phyloP scores from a whole-genome alignment of 2,797 vertebrate species.

The Micropoecilia bifurca region DNA sequence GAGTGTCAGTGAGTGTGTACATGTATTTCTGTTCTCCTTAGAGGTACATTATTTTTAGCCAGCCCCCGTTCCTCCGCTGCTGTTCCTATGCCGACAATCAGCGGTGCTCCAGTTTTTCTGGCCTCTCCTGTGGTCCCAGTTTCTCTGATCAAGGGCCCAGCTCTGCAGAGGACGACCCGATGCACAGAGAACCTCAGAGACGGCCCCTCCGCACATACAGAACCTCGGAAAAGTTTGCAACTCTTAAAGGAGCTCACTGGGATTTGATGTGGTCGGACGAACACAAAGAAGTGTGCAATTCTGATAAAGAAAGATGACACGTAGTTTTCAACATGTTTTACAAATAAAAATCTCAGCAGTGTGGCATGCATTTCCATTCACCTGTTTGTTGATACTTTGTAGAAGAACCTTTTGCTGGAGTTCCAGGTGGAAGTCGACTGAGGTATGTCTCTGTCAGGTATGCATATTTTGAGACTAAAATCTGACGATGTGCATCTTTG shows the following conservation, averaged over 20 bases:
- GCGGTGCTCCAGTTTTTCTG: conserved; percentile 83
- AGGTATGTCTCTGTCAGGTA: background rate
- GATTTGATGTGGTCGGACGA: background rate
- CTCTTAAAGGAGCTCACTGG: background rate
- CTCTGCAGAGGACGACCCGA: conserved; percentile 60
- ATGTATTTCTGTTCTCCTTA: conserved; percentile 84
- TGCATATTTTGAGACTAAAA: background rate
- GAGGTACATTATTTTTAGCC: conserved; percentile 86
- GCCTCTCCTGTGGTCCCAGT: conserved; percentile 77
- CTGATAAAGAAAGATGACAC: background rate
- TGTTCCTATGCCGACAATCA: conserved; percentile 80
- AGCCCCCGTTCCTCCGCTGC: conserved; percentile 75
- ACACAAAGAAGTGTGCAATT: background rate
- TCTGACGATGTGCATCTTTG: background rate
- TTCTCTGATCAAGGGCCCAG: conserved; percentile 68
- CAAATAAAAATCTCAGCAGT: background rate
- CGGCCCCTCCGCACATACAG: conserved; percentile 1
- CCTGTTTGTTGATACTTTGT: background rate
- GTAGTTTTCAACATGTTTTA: background rate
- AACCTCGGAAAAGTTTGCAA: background rate
- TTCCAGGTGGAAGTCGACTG: background rate
- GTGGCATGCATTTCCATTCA: background rate
- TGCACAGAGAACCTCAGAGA: conserved; percentile 22
- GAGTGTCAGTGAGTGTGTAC: conserved; percentile 42
- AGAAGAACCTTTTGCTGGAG: background rate